These are phyloP conservation scores for Harmothoe impar DNA, from an alignment of 2,888 invertebrate genomes.

Conservation along the genomic window DNA sequence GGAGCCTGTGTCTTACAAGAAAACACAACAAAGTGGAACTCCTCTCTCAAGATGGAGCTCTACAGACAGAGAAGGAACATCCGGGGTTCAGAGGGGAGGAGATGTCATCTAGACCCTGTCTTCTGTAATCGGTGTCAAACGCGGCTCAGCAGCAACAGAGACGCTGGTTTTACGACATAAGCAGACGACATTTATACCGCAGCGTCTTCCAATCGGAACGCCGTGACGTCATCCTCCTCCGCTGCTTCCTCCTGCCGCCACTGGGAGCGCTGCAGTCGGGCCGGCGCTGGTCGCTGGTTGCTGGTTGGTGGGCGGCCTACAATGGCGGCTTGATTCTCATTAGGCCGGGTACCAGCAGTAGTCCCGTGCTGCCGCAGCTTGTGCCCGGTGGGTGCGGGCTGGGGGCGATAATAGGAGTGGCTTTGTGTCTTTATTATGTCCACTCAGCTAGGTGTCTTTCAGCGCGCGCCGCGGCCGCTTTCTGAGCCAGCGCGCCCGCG, in stretches of 20 bases:
- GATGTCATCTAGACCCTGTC: neutral
- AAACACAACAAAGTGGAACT: too few species aligned
- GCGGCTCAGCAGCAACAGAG: neutral
- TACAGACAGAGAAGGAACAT: too few species aligned
- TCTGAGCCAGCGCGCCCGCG: conserved; percentile 49
- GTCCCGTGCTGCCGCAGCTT: neutral
- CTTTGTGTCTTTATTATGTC: conserved; percentile 61
- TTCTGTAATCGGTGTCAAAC: neutral
- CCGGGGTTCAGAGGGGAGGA: neutral
- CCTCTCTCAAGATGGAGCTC: too few species aligned
- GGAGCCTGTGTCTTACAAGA: too few species aligned
- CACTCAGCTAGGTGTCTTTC: conserved; percentile 56
- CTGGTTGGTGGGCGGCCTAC: conserved; percentile 32
- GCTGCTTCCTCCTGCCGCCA: neutral
- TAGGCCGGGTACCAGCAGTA: neutral
- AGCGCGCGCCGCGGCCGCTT: conserved; percentile 15
- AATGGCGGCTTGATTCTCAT: conserved; percentile 56
- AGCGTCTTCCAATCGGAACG: conserved; percentile 19
- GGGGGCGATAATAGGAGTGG: conserved; percentile 46
- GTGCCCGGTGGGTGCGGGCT: conserved; percentile 14
- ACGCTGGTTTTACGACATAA: conserved; percentile 1
- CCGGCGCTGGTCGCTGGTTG: neutral
- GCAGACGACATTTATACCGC: conserved; percentile 14
- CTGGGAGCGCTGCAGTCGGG: conserved; percentile 36
- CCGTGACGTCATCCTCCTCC: neutral